Evolutionary conservation across 2,113 vertebrate genomes (phyloP).

Genomic region (Ondatra zibethicus): DNA sequence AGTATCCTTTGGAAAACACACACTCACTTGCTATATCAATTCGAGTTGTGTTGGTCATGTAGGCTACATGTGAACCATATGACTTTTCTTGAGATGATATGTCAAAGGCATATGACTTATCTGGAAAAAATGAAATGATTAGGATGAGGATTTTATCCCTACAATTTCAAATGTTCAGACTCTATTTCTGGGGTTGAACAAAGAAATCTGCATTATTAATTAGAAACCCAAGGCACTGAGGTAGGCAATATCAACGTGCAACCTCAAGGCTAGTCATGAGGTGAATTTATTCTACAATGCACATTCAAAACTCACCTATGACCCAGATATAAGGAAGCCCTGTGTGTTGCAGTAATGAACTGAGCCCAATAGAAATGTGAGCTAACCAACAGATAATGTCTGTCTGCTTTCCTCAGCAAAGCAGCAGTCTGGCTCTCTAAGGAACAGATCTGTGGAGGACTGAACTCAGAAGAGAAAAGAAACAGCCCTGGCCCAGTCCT

Average conservation of each 20-base stretch:
- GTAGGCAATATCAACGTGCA: not conserved
- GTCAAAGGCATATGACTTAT: not conserved
- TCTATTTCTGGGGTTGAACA: not conserved
- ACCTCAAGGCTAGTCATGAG: not conserved
- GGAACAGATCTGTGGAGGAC: not conserved
- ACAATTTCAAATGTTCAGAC: not conserved
- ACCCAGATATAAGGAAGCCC: fast-evolving
- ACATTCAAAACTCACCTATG: not conserved
- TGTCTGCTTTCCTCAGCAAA: not conserved
- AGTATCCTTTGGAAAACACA: not conserved
- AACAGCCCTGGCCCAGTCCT: no score
- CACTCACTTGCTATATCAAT: not conserved
- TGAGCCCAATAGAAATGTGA: not conserved
- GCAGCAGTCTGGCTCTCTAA: not conserved
- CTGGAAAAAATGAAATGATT: not conserved
- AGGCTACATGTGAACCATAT: not conserved
- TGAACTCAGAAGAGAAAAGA: not conserved
- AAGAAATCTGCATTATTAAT: not conserved
- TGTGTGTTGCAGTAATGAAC: not conserved
- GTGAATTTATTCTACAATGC: not conserved
- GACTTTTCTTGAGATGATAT: not conserved
- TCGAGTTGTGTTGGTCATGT: not conserved
- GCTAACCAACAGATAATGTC: not conserved
- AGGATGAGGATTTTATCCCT: not conserved
- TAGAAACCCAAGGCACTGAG: not conserved